phyloP scores from a whole-genome alignment of 1,140 invertebrate species.

The Eulimnadia texana region DNA sequence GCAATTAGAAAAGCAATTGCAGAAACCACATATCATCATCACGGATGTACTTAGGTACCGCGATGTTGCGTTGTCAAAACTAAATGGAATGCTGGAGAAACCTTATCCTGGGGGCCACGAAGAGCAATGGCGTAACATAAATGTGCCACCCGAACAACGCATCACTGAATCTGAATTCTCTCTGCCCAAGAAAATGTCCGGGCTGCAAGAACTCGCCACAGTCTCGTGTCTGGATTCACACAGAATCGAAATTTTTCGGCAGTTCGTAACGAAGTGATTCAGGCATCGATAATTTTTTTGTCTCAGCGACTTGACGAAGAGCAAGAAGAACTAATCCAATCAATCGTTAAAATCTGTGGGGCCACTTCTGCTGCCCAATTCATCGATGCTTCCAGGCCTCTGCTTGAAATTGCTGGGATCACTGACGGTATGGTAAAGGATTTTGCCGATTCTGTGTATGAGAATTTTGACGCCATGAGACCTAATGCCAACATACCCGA shows the following conservation, averaged over 20 bases:
- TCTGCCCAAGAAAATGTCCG: background rate
- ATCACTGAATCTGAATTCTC: background rate
- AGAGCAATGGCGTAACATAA: background rate
- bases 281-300: background rate
- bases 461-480: background rate
- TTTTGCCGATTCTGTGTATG: background rate
- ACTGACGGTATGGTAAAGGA: background rate
- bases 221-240: background rate
- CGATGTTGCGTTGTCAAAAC: background rate
- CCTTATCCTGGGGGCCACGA: background rate
- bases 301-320: background rate
- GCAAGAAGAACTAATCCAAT: background rate
- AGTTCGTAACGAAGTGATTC: background rate
- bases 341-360: background rate
- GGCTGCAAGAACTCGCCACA: background rate
- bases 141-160: no score
- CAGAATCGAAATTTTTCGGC: background rate
- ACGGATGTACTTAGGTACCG: background rate
- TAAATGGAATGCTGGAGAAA: background rate
- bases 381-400: background rate
- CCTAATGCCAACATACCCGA: background rate
- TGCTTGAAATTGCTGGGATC: background rate
- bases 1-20: background rate
- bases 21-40: background rate
- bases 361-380: background rate